Conservation (phyloP, 2,797 vertebrate genomes). For the Enteromius paludinosus region DNA sequence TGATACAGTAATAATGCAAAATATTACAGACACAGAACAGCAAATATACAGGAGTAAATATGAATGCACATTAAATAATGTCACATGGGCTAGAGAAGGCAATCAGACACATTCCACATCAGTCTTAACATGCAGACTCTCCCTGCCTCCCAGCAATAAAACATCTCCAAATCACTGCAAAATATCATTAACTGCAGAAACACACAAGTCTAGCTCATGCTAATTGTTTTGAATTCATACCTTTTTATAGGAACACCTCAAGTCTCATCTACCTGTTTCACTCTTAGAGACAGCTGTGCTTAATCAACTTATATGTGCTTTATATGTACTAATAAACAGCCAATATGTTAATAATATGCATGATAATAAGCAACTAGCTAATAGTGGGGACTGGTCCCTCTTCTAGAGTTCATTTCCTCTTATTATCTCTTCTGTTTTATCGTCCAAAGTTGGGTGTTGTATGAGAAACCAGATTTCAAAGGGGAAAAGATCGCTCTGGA, state of each 20-base stretch:
- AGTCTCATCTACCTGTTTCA: background rate
- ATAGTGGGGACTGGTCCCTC: background rate
- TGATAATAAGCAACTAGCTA: background rate
- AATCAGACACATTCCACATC: conserved; percentile 29
- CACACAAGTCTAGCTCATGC: background rate
- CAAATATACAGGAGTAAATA: background rate
- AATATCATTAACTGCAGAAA: conserved; percentile 5
- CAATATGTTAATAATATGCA: background rate
- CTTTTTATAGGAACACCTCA: background rate
- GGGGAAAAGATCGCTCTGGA: conserved; percentile 89
- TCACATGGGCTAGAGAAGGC: background rate
- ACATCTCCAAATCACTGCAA: background rate
- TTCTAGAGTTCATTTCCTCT: background rate
- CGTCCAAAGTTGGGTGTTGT: conserved; percentile 87
- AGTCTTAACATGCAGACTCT: conserved; percentile 48
- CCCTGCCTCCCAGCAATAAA: conserved; percentile 40
- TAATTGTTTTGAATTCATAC: background rate
- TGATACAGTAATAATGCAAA: background rate
- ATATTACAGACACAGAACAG: background rate
- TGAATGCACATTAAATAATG: background rate
- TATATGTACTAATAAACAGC: background rate
- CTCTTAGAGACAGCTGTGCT: background rate
- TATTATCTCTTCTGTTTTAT: background rate
- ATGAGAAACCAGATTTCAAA: conserved; percentile 89
- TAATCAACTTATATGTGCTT: too few species aligned